Evolutionary conservation across 2,113 vertebrate species (phyloP).

Genomic region (Entomyzon cyanotis): DNA sequence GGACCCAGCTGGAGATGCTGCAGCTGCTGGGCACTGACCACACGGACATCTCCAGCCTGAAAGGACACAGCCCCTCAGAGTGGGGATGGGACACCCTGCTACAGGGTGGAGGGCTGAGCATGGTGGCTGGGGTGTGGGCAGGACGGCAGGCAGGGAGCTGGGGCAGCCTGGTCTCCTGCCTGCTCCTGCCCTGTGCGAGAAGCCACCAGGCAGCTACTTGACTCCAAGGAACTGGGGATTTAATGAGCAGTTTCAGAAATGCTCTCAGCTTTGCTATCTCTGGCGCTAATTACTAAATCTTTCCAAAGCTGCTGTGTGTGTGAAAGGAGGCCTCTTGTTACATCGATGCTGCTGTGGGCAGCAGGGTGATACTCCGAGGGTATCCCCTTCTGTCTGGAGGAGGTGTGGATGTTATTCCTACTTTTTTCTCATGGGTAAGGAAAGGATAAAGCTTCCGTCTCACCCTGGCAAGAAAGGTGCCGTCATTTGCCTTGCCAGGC

Average conservation of each 20-base stretch:
- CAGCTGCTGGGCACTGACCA: neutral
- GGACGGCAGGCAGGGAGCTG: neutral
- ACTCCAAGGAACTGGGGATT: neutral
- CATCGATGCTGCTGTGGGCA: neutral
- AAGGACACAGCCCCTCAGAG: neutral
- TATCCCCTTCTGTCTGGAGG: neutral
- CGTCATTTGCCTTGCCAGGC: neutral
- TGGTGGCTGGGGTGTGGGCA: accelerated
- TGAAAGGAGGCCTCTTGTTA: accelerated
- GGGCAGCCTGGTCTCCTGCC: neutral
- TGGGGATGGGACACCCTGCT: accelerated
- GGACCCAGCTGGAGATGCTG: neutral
- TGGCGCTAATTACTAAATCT: neutral
- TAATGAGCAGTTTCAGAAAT: neutral
- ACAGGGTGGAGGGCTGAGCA: accelerated
- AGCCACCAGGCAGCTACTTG: neutral
- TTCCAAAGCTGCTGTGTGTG: neutral
- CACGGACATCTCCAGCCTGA: neutral
- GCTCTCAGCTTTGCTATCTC: neutral
- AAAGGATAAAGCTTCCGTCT: neutral
- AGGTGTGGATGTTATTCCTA: neutral
- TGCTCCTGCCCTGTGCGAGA: accelerated
- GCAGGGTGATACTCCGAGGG: accelerated
- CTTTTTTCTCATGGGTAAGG: neutral
- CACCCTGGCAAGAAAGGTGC: neutral